Percentiles rank a stretch among this genome's conserved stretches.
These are phyloP conservation scores for Tychaedon coryphoeus DNA, from an alignment of 2,113 vertebrate species.

Conservation along the genomic window DNA sequence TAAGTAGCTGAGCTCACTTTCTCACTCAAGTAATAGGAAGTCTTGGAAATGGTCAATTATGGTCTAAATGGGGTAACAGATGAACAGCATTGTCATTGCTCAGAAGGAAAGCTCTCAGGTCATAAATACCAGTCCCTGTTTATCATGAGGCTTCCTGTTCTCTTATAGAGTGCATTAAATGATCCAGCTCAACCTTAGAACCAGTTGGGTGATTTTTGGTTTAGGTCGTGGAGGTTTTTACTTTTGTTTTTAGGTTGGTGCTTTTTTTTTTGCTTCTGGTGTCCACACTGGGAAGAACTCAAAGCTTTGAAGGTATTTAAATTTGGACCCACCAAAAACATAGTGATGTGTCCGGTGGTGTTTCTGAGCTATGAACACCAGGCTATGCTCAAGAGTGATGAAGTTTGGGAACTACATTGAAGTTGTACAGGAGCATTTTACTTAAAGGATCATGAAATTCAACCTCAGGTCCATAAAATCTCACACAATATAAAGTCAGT, in stretches of 20 bases:
- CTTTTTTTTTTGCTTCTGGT: neutral
- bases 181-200: neutral
- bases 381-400: neutral
- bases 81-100: neutral
- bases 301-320: neutral
- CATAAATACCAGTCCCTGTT: neutral
- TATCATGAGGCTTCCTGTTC: neutral
- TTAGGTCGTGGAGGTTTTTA: neutral
- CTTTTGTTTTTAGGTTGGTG: neutral
- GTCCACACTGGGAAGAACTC: neutral
- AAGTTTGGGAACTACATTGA: neutral
- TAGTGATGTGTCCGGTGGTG: neutral
- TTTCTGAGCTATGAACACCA: neutral
- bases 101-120: neutral
- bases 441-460: neutral
- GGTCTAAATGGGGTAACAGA: neutral
- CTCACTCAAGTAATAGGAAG: neutral
- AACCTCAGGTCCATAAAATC: neutral
- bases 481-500: neutral
- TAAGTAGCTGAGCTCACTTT: neutral
- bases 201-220: fast-evolving
- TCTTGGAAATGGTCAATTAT: neutral
- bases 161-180: neutral
- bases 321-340: neutral
- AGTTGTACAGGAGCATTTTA: neutral